Conservation (phyloP, 1,140 invertebrate genomes). For the Drosophila azteca region DNA sequence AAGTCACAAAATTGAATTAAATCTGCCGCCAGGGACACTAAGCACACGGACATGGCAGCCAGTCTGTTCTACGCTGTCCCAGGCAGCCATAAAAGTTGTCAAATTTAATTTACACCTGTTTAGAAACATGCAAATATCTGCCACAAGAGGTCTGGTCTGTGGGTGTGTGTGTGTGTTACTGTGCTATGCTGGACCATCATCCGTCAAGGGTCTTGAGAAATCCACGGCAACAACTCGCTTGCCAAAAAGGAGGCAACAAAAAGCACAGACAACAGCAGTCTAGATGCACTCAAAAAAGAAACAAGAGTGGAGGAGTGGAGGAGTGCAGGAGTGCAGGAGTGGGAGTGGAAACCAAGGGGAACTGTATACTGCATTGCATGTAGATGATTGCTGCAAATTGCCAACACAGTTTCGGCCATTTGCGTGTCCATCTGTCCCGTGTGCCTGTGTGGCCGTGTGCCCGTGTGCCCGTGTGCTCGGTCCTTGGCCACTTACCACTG, state of each 20-base stretch:
- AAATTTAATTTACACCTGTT: constrained; percentile 59
- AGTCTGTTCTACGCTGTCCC: not conserved
- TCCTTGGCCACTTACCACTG: constrained; percentile 65
- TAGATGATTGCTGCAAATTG: constrained; percentile 72
- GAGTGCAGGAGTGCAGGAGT: not conserved
- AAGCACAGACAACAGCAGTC: constrained; percentile 27
- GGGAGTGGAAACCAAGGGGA: constrained; percentile 4
- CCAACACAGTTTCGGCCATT: constrained; percentile 41
- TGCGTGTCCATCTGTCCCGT: constrained; percentile 17
- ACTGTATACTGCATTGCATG: not conserved
- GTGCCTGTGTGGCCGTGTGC: not conserved
- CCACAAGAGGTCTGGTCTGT: not conserved
- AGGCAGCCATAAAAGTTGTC: constrained; percentile 45
- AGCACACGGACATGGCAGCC: not conserved
- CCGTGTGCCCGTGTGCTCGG: constrained; percentile 10
- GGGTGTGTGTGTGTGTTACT: not conserved
- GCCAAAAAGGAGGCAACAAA: constrained; percentile 22
- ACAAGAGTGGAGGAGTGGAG: not conserved
- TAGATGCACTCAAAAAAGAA: constrained; percentile 33
- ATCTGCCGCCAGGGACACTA: constrained; percentile 1
- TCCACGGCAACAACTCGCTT: not conserved
- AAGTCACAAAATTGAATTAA: constrained; percentile 43
- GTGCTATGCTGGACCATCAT: not conserved
- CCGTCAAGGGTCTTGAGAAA: constrained; percentile 30
- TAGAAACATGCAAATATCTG: constrained; percentile 46